Evolutionary conservation across 2,113 vertebrate genomes (phyloP).

Genomic region (Phodopus roborovskii): DNA sequence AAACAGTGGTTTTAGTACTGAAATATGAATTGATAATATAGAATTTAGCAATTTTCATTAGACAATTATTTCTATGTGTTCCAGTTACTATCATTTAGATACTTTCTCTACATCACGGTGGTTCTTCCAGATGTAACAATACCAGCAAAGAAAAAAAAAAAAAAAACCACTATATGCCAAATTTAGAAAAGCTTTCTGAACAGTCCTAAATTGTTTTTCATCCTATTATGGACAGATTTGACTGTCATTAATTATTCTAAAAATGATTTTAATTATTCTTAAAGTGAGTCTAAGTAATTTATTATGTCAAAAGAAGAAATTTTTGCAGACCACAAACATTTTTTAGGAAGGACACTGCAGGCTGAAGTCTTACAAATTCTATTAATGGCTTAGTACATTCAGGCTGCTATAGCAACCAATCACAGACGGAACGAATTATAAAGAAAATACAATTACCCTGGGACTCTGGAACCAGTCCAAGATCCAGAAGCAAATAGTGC

Average conservation of each 20-base stretch:
- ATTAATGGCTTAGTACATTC: not conserved
- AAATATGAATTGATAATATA: not conserved
- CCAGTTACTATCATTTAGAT: not conserved
- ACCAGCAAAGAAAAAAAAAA: not conserved
- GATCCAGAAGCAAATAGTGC: not conserved
- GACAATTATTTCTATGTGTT: not conserved
- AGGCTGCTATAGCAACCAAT: not conserved
- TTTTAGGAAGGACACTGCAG: not conserved
- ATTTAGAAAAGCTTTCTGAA: not conserved
- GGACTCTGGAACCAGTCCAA: not conserved
- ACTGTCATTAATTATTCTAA: not conserved
- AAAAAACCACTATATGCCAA: not conserved
- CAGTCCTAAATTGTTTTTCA: not conserved
- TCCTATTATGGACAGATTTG: not conserved
- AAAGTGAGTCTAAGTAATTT: not conserved
- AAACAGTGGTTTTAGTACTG: not conserved
- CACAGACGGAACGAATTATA: not conserved
- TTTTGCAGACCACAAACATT: not conserved
- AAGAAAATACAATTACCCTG: not conserved
- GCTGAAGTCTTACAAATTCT: not conserved
- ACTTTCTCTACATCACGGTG: not conserved
- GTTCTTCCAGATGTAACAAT: not conserved
- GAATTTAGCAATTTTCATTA: no score
- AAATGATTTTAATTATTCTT: not conserved
- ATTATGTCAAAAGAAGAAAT: not conserved